Percentiles rank a stretch among this genome's conserved stretches.
phyloP scores from a whole-genome alignment of 2,113 vertebrate genomes.

The Athene cunicularia region DNA sequence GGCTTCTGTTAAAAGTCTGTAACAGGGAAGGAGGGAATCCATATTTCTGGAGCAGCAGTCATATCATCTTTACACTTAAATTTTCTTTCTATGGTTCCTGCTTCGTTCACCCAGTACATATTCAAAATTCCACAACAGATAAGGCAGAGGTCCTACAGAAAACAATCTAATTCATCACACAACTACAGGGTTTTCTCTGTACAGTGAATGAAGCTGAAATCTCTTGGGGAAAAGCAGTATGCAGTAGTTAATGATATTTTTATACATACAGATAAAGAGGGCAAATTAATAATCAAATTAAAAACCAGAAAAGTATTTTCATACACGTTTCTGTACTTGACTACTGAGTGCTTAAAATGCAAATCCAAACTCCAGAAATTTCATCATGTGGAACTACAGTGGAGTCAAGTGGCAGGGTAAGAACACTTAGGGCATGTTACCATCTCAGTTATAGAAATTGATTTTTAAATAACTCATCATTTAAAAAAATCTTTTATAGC shows the following conservation, averaged over 20 bases:
- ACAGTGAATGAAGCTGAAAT: not conserved
- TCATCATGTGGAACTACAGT: not conserved
- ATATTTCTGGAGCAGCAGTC: not conserved
- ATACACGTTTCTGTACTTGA: not conserved
- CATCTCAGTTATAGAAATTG: not conserved
- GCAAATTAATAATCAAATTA: not conserved
- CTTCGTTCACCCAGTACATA: not conserved
- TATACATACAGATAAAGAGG: not conserved
- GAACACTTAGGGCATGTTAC: not conserved
- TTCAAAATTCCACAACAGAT: not conserved
- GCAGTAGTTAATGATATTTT: not conserved
- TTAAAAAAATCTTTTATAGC: slow-evolving; percentile 23
- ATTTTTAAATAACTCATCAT: slow-evolving; percentile 32
- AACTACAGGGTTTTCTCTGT: not conserved
- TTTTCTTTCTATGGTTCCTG: not conserved
- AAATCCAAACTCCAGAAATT: not conserved
- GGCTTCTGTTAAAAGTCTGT: not conserved
- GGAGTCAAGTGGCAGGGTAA: not conserved
- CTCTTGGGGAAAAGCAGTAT: not conserved
- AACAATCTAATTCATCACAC: not conserved
- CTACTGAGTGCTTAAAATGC: not conserved
- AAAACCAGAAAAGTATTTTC: not conserved
- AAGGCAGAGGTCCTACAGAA: not conserved
- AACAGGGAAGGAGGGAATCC: not conserved
- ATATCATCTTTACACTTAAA: not conserved